These are phyloP conservation scores for Andrena marginata DNA, from an alignment of 2,888 invertebrate genomes.

Conservation along the genomic window DNA sequence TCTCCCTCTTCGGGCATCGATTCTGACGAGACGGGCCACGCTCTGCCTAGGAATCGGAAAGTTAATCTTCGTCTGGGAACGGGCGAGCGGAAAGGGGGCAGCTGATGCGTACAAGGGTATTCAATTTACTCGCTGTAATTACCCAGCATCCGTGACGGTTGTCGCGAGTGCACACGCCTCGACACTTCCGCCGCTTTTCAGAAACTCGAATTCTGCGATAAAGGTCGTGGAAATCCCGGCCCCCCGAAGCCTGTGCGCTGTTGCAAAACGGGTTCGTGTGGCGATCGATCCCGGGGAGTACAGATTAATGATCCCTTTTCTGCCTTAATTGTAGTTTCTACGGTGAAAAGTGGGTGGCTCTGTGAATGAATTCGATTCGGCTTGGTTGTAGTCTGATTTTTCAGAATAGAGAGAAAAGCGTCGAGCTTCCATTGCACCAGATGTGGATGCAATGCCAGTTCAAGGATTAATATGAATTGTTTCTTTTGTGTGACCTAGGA, in stretches of 20 bases:
- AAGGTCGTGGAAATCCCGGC: neutral
- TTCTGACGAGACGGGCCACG: constrained; percentile 49
- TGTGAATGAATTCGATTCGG: neutral
- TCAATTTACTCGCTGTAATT: constrained; percentile 46
- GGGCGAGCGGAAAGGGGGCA: neutral
- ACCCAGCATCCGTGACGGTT: neutral
- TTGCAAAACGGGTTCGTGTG: neutral
- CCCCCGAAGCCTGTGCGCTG: neutral
- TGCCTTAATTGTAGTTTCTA: neutral
- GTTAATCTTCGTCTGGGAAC: constrained; percentile 59
- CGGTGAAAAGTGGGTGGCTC: neutral
- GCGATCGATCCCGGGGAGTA: neutral
- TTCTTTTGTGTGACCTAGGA: neutral
- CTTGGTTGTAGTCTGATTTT: neutral
- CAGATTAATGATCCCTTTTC: constrained; percentile 25
- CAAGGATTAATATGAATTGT: neutral
- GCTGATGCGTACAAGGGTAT: constrained; percentile 36
- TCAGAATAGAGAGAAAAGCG: neutral
- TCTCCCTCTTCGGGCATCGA: constrained; percentile 37
- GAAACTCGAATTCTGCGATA: neutral
- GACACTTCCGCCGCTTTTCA: neutral
- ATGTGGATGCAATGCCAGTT: neutral
- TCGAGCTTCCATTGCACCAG: no score
- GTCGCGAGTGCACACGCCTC: neutral
- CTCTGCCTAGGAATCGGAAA: constrained; percentile 54